Base-by-base conservation (phyloP, 2,113 vertebrate genomes). In the Phyllostomus discolor region DNA sequence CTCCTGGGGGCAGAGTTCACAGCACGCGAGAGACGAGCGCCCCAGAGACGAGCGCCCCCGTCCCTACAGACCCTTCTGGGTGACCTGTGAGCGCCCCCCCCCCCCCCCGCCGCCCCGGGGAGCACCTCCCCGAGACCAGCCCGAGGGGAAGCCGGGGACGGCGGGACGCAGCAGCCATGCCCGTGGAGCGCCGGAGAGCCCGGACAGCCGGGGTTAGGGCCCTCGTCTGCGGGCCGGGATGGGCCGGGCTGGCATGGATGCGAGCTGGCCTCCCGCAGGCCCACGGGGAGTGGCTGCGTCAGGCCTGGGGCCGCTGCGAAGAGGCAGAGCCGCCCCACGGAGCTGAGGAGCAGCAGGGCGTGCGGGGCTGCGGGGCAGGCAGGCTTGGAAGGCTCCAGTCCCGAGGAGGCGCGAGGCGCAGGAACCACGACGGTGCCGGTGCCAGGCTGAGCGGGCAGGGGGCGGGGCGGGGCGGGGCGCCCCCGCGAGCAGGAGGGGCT, bases 111-210 rank as follows among this genome's bases (percentile, higher is more conserved):
- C 43, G 14, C 6, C 0, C 26, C 0, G 1, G 9, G n/a, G 9
- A 41, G 48, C 35, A 4, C 4, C 6, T 28, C 38, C n/a, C 3
- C 48, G 12, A n/a, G 28, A 33, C 46, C 6, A 17, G 33, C 64
- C 64, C 28, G 5, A 52, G 1, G n/a, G 59, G 20, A 52, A 38
- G 24, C 26, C 83, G 14, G 67, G 7, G 54, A 9, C 7, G 4
- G 15, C 9, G 11, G 9, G 20, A 24, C 33, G 24, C 4, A 2
- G 59, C 41, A 28, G 24, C 24, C 38, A 8, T 20, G 0, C 59
- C 11, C 5, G 1, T 1, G 31, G 41, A 2, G 52, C 64, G 8
- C 5, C 0, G 0, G 1, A 16, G 5, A n/a, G 86, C 41, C 24
- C 6, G 48, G 26, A 14, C 22, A 7, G 7, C 12, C 19, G 57